These are phyloP conservation scores for Trichogramma pretiosum DNA, from an alignment of 1,140 invertebrate species.

Conservation along the genomic window DNA sequence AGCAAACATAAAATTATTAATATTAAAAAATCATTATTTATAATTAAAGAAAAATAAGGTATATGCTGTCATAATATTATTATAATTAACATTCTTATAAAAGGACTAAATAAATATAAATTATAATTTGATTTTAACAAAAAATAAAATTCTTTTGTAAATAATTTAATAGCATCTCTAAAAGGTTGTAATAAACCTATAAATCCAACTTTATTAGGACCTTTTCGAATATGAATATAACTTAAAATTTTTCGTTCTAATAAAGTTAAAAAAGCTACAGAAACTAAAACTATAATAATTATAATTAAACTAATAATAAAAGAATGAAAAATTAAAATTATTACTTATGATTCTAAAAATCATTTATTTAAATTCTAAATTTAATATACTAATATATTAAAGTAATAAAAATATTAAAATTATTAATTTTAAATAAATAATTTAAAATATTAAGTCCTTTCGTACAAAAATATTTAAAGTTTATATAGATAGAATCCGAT, in stretches of 20 bases:
- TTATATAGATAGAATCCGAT: slow-evolving; percentile 63
- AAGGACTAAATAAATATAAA: not conserved
- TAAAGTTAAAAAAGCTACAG: slow-evolving; percentile 58
- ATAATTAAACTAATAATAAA: slow-evolving; percentile 42
- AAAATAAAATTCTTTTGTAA: slow-evolving; percentile 35
- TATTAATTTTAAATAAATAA: slow-evolving; percentile 38
- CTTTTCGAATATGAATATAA: slow-evolving; percentile 61
- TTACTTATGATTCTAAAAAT: slow-evolving; percentile 18
- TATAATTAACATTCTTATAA: slow-evolving; percentile 24
- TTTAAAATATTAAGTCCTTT: slow-evolving; percentile 50
- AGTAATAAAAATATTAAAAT: slow-evolving; percentile 43
- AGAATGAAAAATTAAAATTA: slow-evolving; percentile 18
- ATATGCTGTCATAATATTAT: not conserved
- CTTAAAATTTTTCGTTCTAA: slow-evolving; percentile 53
- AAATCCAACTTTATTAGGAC: slow-evolving; percentile 57
- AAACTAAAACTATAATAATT: slow-evolving; percentile 49
- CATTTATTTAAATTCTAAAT: slow-evolving; percentile 41
- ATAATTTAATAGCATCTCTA: slow-evolving; percentile 55
- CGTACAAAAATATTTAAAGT: slow-evolving; percentile 53
- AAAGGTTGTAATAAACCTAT: slow-evolving; percentile 56
- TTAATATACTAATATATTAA: slow-evolving; percentile 55
- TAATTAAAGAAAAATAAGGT: slow-evolving; percentile 15
- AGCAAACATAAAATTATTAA: slow-evolving; percentile 48
- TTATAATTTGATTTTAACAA: slow-evolving; percentile 38
- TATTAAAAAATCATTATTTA: slow-evolving; percentile 43